phyloP scores from a whole-genome alignment of 2,113 vertebrate genomes.

The Heterotilapia buettikoferi region DNA sequence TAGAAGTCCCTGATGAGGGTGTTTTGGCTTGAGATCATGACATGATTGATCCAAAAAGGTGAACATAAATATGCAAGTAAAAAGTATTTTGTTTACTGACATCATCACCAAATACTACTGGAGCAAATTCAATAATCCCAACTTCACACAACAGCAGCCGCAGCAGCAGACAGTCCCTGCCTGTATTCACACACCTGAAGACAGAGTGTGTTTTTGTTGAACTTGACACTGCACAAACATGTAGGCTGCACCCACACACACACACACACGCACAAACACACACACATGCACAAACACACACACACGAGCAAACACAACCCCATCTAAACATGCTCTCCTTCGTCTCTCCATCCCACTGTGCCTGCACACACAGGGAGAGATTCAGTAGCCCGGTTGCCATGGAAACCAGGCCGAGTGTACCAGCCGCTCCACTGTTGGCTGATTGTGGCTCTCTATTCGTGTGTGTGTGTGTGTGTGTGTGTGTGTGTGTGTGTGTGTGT shows the following conservation, averaged over 20 bases:
- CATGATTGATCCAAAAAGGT: not conserved
- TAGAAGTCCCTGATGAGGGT: not conserved
- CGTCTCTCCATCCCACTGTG: slow-evolving; percentile 61
- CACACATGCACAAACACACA: not conserved
- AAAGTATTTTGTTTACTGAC: not conserved
- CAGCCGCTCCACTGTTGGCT: slow-evolving; percentile 60
- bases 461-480: slow-evolving; percentile 63
- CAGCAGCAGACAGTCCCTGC: not conserved
- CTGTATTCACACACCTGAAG: not conserved
- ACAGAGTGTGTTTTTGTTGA: slow-evolving; percentile 15
- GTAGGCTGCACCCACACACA: not conserved
- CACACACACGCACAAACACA: not conserved
- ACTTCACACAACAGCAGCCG: not conserved
- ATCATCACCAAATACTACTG: not conserved
- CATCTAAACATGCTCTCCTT: slow-evolving; percentile 50
- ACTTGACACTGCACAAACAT: slow-evolving; percentile 12
- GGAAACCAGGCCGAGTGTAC: slow-evolving; percentile 74
- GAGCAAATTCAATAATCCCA: not conserved
- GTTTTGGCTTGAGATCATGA: not conserved
- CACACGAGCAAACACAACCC: slow-evolving; percentile 8
- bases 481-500: slow-evolving; percentile 44
- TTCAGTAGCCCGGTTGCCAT: slow-evolving; percentile 70
- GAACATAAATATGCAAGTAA: not conserved
- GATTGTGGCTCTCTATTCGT: slow-evolving; percentile 43
- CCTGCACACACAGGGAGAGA: slow-evolving; percentile 60